Evolutionary conservation across 2,888 invertebrate species (phyloP).

Genomic region (Pheosia tremula): DNA sequence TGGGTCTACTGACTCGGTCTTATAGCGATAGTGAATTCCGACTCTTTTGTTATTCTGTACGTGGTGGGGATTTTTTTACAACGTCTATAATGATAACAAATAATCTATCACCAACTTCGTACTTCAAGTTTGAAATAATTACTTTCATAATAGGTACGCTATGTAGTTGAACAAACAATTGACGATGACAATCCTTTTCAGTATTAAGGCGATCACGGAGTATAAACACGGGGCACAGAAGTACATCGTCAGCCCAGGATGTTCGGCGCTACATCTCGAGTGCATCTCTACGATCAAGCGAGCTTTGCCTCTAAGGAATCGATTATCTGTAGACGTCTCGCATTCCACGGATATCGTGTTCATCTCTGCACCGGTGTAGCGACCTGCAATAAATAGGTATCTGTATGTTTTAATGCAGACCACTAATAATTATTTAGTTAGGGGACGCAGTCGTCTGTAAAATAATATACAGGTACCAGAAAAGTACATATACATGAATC

Average conservation of each 20-base stretch:
- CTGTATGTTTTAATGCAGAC: slow-evolving; percentile 30
- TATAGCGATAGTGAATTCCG: slow-evolving; percentile 36
- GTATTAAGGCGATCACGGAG: slow-evolving; percentile 21
- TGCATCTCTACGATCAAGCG: slow-evolving; percentile 57
- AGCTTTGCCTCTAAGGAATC: slow-evolving; percentile 61
- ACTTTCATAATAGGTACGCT: too few relatives aligned
- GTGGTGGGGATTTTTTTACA: slow-evolving; percentile 21
- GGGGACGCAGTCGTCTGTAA: too few relatives aligned
- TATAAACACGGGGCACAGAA: slow-evolving; percentile 22
- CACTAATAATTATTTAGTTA: not conserved
- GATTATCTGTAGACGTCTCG: slow-evolving; percentile 63
- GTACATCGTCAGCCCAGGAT: slow-evolving; percentile 35
- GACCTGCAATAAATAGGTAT: slow-evolving; percentile 50
- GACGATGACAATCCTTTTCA: not conserved
- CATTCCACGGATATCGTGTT: slow-evolving; percentile 63
- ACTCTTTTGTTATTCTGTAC: slow-evolving; percentile 37
- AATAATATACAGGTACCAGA: too few relatives aligned
- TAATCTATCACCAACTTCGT: too few relatives aligned
- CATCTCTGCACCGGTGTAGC: slow-evolving; percentile 52
- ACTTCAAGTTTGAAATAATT: too few relatives aligned
- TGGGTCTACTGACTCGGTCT: slow-evolving; percentile 36
- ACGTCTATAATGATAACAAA: not conserved
- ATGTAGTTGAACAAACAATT: not conserved
- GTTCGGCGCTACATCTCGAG: slow-evolving; percentile 53
- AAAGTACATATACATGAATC: too few relatives aligned